Conservation (phyloP, 2,888 invertebrate genomes). For the Chaitophorus viminalis region DNA sequence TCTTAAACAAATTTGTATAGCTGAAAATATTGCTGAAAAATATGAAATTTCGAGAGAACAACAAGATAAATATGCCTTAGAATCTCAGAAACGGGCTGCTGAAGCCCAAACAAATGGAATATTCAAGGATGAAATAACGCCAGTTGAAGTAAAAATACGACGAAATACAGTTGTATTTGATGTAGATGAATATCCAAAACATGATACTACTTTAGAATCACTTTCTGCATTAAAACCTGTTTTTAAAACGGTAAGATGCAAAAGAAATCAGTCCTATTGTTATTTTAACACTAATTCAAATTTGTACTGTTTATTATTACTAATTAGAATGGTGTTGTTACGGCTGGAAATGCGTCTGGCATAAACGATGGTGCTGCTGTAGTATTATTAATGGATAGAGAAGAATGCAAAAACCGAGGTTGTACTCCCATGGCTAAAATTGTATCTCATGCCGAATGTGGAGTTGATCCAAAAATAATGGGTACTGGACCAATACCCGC, state of each 20-base stretch:
- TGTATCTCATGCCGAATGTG: conserved; percentile 80
- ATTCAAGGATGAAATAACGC: conserved; percentile 79
- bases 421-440: conserved; percentile 78
- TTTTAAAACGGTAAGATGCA: conserved; percentile 72
- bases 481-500: conserved; percentile 82
- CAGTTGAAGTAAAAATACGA: conserved; percentile 71
- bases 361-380: conserved; percentile 92
- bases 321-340: conserved; percentile 75
- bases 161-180: conserved; percentile 69
- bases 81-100: conserved; percentile 76
- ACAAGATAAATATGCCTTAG: conserved; percentile 77
- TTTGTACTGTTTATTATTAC: neutral
- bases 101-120: conserved; percentile 73
- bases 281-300: neutral
- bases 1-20: conserved; percentile 67
- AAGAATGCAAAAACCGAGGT: conserved; percentile 71
- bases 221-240: conserved; percentile 75
- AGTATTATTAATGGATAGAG: conserved; percentile 77
- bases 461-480: conserved; percentile 83
- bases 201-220: conserved; percentile 72
- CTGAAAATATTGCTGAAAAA: conserved; percentile 79
- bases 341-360: conserved; percentile 83
- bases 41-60: conserved; percentile 75
- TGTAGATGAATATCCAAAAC: conserved; percentile 78
- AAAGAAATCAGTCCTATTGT: neutral